Evolutionary conservation across 2,113 vertebrate genomes (phyloP).

Genomic region (Eclectus roratus): DNA sequence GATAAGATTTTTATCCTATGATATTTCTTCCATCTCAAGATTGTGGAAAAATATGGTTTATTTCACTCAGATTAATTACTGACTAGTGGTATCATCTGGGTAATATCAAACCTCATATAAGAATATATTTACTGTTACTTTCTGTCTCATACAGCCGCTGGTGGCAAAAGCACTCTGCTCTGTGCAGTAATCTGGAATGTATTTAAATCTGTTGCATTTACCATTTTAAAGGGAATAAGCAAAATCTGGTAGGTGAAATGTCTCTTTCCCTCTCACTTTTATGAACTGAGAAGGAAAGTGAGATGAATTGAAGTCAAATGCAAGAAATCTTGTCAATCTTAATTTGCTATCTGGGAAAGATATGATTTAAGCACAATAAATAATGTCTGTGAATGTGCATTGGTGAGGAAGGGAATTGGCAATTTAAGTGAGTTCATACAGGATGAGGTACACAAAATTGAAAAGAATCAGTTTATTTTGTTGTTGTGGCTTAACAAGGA

Average conservation of each 20-base stretch:
- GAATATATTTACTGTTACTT: background rate
- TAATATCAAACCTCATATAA: background rate
- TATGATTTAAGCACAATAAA: conserved; percentile 1
- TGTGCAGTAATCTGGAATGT: background rate
- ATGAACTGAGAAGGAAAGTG: background rate
- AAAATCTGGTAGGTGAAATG: background rate
- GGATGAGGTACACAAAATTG: background rate
- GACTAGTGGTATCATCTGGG: background rate
- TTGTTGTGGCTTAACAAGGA: background rate
- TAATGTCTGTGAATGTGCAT: accelerated
- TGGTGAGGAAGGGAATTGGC: background rate
- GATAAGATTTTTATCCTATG: background rate
- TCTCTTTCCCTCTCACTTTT: background rate
- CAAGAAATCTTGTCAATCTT: conserved; percentile 14
- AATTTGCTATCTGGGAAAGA: conserved; percentile 8
- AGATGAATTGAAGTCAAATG: background rate
- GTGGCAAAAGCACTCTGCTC: background rate
- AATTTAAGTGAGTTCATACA: background rate
- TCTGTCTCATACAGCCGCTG: background rate
- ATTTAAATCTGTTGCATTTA: background rate
- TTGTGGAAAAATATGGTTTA: background rate
- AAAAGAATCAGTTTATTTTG: background rate
- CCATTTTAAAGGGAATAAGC: background rate
- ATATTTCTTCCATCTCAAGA: background rate
- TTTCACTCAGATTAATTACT: background rate